Percentiles rank a stretch among this genome's conserved stretches.
Conservation (phyloP, 2,888 invertebrate genomes). For the Lottia gigantea region DNA sequence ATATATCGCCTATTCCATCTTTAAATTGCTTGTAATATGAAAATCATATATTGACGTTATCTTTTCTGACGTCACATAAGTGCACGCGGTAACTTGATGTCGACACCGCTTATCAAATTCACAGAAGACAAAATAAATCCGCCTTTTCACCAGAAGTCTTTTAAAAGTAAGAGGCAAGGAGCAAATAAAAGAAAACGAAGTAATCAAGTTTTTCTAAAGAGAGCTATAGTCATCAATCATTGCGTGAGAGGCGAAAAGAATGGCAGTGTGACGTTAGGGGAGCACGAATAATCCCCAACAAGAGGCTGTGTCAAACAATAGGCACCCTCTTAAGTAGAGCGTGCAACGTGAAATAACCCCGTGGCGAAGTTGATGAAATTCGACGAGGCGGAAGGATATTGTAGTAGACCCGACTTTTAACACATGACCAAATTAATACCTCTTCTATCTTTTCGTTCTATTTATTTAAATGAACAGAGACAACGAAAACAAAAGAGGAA, state of each 20-base stretch:
- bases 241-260: slow-evolving; percentile 1
- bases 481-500: too few species aligned
- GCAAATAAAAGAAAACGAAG: slow-evolving; percentile 7
- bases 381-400: slow-evolving; percentile 11
- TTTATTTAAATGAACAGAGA: background rate
- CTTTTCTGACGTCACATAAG: background rate
- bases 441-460: background rate
- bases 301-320: slow-evolving; percentile 4
- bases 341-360: background rate
- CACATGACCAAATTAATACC: slow-evolving; percentile 5
- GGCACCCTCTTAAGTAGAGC: slow-evolving; percentile 1
- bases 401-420: slow-evolving; percentile 5
- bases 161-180: background rate
- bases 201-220: slow-evolving; percentile 7
- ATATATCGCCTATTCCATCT: too few species aligned
- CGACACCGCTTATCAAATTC: slow-evolving; percentile 1
- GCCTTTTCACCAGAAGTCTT: background rate
- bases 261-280: background rate
- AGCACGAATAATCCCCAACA: slow-evolving; percentile 8
- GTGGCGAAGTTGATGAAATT: slow-evolving; percentile 8
- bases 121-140: background rate
- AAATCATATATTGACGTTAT: background rate
- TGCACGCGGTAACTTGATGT: slow-evolving; percentile 6
- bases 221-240: slow-evolving; percentile 4
- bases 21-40: too few species aligned